Conservation (phyloP, 2,888 invertebrate species). For the Falcaria lacertinaria region DNA sequence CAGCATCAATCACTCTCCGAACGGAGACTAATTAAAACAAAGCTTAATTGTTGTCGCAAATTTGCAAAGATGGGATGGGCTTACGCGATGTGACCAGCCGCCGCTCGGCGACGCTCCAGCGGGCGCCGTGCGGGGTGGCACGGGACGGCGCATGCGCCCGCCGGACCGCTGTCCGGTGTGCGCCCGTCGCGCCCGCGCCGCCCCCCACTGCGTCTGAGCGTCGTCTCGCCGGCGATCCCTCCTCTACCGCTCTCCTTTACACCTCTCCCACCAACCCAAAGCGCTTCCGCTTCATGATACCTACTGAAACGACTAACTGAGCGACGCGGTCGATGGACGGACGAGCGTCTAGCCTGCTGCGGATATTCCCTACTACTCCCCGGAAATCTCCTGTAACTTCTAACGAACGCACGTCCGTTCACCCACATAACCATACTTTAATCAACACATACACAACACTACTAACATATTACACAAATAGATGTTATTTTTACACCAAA, state of each 20-base stretch:
- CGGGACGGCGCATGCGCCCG: slow-evolving; percentile 65
- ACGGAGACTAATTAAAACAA: slow-evolving; percentile 59
- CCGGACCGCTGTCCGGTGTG: slow-evolving; percentile 43
- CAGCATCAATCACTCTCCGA: slow-evolving; percentile 66
- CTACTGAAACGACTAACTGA: slow-evolving; percentile 65
- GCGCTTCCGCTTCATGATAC: slow-evolving; percentile 70
- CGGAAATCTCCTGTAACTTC: neutral
- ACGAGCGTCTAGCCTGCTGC: slow-evolving; percentile 47
- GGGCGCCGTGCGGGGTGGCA: slow-evolving; percentile 66
- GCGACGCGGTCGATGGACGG: slow-evolving; percentile 67
- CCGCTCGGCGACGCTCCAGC: slow-evolving; percentile 66
- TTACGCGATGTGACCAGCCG: slow-evolving; percentile 86
- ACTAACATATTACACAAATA: slow-evolving; percentile 74
- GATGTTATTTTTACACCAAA: slow-evolving; percentile 80
- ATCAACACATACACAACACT: slow-evolving; percentile 74
- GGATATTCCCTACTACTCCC: slow-evolving; percentile 4
- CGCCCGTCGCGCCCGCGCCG: slow-evolving; percentile 68
- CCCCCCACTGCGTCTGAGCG: slow-evolving; percentile 63
- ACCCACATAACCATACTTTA: slow-evolving; percentile 49
- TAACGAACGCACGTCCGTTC: slow-evolving; percentile 69
- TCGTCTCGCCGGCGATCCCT: slow-evolving; percentile 59
- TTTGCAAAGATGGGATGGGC: slow-evolving; percentile 83
- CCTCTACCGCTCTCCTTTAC: slow-evolving; percentile 20
- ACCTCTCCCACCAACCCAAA: slow-evolving; percentile 32
- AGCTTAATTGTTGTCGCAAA: slow-evolving; percentile 80